phyloP scores from a whole-genome alignment of 2,888 invertebrate species.

The Scaptomyza flava region DNA sequence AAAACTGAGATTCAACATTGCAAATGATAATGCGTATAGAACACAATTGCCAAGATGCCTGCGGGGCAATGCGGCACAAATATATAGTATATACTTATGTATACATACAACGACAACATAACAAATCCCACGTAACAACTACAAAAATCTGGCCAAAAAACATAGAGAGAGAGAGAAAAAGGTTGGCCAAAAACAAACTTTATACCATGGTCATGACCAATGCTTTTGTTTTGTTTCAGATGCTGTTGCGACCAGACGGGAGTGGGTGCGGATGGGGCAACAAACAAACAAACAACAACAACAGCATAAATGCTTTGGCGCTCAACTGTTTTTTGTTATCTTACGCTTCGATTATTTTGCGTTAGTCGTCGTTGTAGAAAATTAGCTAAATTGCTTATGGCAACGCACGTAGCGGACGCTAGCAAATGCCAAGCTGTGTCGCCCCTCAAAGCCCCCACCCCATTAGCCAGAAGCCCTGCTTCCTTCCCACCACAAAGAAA shows the following conservation, averaged over 20 bases:
- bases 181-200: constrained; percentile 14
- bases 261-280: neutral
- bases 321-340: constrained; percentile 60
- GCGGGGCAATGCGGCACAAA: constrained; percentile 4
- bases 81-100: constrained; percentile 1
- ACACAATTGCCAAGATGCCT: constrained; percentile 11
- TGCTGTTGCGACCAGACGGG: constrained; percentile 4
- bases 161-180: neutral
- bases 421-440: constrained; percentile 40
- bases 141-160: constrained; percentile 26
- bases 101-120: constrained; percentile 21
- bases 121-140: constrained; percentile 27
- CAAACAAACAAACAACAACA: neutral
- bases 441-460: neutral
- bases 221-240: constrained; percentile 19
- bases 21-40: constrained; percentile 21
- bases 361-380: constrained; percentile 67
- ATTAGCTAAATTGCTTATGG: constrained; percentile 81
- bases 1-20: constrained; percentile 21
- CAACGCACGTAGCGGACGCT: constrained; percentile 74
- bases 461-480: neutral
- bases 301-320: constrained; percentile 10
- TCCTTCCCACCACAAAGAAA: neutral
- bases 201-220: constrained; percentile 25
- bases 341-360: constrained; percentile 73